Percentiles rank a stretch among this genome's conserved stretches.
Evolutionary conservation across 2,113 vertebrate genomes (phyloP).

Genomic region (Scalopus aquaticus): DNA sequence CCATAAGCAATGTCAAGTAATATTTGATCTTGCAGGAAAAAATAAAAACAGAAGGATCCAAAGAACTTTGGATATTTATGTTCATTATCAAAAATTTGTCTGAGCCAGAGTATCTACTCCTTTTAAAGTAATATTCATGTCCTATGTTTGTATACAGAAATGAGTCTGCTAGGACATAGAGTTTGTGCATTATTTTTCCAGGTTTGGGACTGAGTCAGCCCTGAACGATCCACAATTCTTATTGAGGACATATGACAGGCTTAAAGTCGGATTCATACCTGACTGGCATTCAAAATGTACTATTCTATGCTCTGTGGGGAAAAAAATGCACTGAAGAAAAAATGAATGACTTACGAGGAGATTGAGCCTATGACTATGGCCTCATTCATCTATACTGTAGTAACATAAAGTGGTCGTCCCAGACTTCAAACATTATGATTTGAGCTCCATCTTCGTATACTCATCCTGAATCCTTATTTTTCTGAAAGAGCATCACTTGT

Average conservation of each 20-base stretch:
- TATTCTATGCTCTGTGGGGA: not conserved
- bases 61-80: conserved; percentile 59
- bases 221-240: not conserved
- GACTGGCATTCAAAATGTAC: conserved; percentile 6
- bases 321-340: not conserved
- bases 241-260: not conserved
- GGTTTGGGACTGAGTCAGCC: not conserved
- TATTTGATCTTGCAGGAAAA: conserved; percentile 51
- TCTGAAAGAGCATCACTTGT: conserved; percentile 55
- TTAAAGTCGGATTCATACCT: conserved; percentile 7
- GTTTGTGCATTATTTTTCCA: conserved; percentile 26
- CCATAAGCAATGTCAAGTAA: conserved; percentile 5
- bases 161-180: not conserved
- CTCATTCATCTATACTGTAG: not conserved
- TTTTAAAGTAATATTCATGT: conserved; percentile 26
- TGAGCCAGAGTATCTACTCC: conserved; percentile 28
- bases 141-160: conserved; percentile 20
- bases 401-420: not conserved
- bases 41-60: conserved; percentile 24
- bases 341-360: not conserved
- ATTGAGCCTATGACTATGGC: not conserved
- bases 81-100: conserved; percentile 59
- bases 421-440: conserved; percentile 23
- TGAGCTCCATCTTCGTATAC: conserved; percentile 5
- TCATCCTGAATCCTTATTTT: conserved; percentile 61